phyloP scores from a whole-genome alignment of 2,113 vertebrate genomes.

The Mustelus asterias region DNA sequence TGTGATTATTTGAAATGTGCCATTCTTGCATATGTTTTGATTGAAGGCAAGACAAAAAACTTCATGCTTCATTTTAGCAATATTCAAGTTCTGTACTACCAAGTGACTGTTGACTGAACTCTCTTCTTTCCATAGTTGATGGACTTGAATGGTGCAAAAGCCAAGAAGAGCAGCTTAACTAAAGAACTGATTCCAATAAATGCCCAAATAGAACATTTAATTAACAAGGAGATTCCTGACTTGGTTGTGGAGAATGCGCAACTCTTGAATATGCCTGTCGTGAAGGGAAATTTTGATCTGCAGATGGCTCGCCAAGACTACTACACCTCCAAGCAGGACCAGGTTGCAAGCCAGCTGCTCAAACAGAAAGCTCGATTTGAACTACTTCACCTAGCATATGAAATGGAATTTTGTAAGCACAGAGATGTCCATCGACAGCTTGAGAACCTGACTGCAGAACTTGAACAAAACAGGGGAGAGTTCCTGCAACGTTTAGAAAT shows the following conservation, averaged over 20 bases:
- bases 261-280: slow-evolving; percentile 65
- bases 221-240: slow-evolving; percentile 58
- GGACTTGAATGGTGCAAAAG: slow-evolving; percentile 51
- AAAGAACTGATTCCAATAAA: slow-evolving; percentile 63
- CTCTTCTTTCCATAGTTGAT: slow-evolving; percentile 45
- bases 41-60: neutral
- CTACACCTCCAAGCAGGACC: slow-evolving; percentile 66
- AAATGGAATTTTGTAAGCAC: slow-evolving; percentile 68
- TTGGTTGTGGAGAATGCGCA: slow-evolving; percentile 67
- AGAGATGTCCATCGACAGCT: slow-evolving; percentile 55
- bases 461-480: slow-evolving; percentile 51
- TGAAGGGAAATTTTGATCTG: slow-evolving; percentile 65
- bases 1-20: neutral
- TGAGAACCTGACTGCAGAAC: slow-evolving; percentile 52
- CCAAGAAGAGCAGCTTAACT: slow-evolving; percentile 57
- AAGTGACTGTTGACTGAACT: neutral
- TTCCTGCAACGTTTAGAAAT: slow-evolving; percentile 53
- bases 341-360: slow-evolving; percentile 69
- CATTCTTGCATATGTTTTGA: neutral
- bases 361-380: slow-evolving; percentile 82
- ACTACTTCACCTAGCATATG: slow-evolving; percentile 68
- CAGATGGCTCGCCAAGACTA: slow-evolving; percentile 71
- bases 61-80: neutral
- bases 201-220: slow-evolving; percentile 60
- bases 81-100: neutral